Conservation (phyloP, 1,140 invertebrate species). For the Lethocerus indicus region DNA sequence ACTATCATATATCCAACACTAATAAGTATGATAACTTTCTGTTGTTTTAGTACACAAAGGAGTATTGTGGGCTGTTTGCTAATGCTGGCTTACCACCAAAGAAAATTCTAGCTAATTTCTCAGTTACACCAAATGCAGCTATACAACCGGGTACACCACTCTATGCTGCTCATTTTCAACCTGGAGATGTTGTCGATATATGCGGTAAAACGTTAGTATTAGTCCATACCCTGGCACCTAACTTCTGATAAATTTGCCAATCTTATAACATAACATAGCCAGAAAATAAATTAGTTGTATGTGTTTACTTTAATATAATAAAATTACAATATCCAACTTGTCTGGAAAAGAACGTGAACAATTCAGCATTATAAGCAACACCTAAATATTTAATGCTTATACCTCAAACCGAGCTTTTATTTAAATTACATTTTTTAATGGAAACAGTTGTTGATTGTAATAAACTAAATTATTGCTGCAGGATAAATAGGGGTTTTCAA, state of each 20-base stretch:
- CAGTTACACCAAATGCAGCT: slow-evolving; percentile 71
- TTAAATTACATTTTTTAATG: too few species aligned
- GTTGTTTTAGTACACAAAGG: slow-evolving; percentile 53
- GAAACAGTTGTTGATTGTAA: too few species aligned
- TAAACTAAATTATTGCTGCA: too few species aligned
- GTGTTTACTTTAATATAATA: too few species aligned
- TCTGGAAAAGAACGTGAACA: too few species aligned
- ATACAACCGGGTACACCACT: slow-evolving; percentile 81
- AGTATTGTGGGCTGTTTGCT: slow-evolving; percentile 76
- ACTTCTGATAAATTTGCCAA: background rate
- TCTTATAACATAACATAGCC: too few species aligned
- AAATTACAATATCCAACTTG: too few species aligned
- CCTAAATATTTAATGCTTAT: background rate
- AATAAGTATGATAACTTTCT: too few species aligned
- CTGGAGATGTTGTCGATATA: slow-evolving; percentile 83
- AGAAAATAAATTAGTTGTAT: too few species aligned
- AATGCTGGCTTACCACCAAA: slow-evolving; percentile 82
- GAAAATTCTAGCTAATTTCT: slow-evolving; percentile 62
- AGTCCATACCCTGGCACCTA: background rate
- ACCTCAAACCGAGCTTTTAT: background rate
- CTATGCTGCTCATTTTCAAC: slow-evolving; percentile 70
- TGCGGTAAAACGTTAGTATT: slow-evolving; percentile 74
- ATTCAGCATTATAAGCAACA: background rate
- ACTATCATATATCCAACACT: too few species aligned
- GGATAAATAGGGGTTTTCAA: slow-evolving; percentile 90